phyloP scores from a whole-genome alignment of 2,113 vertebrate genomes.

The Aleadryas rufinucha region DNA sequence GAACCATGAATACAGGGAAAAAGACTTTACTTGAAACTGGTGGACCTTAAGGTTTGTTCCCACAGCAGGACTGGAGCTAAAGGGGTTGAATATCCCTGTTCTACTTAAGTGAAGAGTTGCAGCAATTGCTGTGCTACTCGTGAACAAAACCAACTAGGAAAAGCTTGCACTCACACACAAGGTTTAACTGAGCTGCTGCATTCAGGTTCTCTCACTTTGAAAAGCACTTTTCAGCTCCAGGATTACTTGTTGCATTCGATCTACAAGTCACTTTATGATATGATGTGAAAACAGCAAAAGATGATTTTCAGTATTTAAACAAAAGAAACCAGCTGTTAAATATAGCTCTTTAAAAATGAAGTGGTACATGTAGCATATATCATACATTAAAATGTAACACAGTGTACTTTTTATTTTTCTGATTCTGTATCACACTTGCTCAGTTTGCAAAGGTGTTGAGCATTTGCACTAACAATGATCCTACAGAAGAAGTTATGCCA shows the following conservation, averaged over 20 bases:
- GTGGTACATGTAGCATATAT: not conserved
- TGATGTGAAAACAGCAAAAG: not conserved
- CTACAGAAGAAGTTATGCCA: not conserved
- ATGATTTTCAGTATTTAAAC: not conserved
- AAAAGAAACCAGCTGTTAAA: not conserved
- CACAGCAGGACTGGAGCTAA: not conserved
- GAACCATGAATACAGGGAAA: not conserved
- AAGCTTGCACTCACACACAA: not conserved
- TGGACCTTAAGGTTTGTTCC: not conserved
- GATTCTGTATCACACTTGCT: not conserved
- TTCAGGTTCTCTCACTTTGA: not conserved
- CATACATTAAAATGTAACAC: not conserved
- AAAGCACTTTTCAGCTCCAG: not conserved
- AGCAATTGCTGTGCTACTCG: not conserved
- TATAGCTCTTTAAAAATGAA: not conserved
- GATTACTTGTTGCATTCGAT: not conserved
- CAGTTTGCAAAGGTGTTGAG: not conserved
- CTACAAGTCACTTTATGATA: not conserved
- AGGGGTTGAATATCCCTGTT: not conserved
- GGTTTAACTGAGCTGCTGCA: not conserved
- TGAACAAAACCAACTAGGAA: not conserved
- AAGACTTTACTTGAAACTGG: not conserved
- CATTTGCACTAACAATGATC: not conserved
- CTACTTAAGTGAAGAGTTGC: not conserved
- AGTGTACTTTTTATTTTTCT: not conserved